Percentiles rank a stretch among this genome's conserved stretches.
These are phyloP conservation scores for Pseudomyrmex concolor DNA, from an alignment of 1,140 invertebrate species.

Conservation along the genomic window DNA sequence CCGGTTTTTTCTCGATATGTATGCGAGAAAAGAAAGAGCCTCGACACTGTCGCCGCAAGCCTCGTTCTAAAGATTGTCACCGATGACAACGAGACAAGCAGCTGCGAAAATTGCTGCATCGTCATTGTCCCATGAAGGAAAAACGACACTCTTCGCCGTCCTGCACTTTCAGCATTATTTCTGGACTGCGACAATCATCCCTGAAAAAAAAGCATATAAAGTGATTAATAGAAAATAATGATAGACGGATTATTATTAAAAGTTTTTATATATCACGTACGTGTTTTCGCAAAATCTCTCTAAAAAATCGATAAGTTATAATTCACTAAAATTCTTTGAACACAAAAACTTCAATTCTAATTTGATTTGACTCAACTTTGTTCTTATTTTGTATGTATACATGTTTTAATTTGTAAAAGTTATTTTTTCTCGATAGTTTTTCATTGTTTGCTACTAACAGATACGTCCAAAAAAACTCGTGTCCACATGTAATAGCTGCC, in stretches of 20 bases:
- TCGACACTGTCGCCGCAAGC: conserved; percentile 37
- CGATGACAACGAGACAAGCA: background rate
- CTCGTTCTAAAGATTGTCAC: conserved; percentile 29
- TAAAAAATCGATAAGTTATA: no score
- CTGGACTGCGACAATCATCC: conserved; percentile 11
- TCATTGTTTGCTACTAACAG: background rate
- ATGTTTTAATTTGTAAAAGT: background rate
- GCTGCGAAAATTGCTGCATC: conserved; percentile 21
- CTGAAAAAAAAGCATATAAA: conserved; percentile 1
- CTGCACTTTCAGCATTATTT: conserved; percentile 8
- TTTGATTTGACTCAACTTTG: background rate
- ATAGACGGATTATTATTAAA: background rate
- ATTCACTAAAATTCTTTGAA: no score
- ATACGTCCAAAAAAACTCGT: background rate
- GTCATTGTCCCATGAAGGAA: conserved; percentile 63
- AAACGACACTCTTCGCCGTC: conserved; percentile 26
- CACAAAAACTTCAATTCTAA: no score
- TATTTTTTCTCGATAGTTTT: background rate
- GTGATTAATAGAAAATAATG: conserved; percentile 30
- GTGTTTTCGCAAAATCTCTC: background rate
- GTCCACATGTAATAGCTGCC: background rate
- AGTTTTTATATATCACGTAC: background rate
- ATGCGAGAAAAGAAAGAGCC: background rate
- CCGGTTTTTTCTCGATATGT: conserved; percentile 2
- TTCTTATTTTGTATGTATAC: no score